phyloP scores from a whole-genome alignment of 2,113 vertebrate species.

The Hemibagrus wyckioides region DNA sequence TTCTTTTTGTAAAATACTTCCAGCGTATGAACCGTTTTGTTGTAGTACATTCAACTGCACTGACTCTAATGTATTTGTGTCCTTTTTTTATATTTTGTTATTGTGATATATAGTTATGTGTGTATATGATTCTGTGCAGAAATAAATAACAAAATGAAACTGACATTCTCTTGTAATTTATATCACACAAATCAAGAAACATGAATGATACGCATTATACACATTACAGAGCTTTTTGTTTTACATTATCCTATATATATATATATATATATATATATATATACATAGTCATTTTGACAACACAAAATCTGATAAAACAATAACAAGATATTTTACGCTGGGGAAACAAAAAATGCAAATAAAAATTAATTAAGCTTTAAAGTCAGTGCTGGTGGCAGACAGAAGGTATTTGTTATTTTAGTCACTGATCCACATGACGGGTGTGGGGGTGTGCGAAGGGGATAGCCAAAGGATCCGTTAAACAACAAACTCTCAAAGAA shows the following conservation, averaged over 20 bases:
- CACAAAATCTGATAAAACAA: not conserved
- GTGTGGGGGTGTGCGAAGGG: not conserved
- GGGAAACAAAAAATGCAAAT: constrained; percentile 14
- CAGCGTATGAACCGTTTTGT: constrained; percentile 22
- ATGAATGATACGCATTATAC: not conserved
- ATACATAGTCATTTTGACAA: not conserved
- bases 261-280: no score
- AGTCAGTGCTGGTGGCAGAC: not conserved
- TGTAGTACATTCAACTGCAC: constrained; percentile 27
- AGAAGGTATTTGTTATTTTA: constrained; percentile 42
- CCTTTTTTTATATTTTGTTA: constrained; percentile 38
- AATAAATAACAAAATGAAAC: constrained; percentile 36
- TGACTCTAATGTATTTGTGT: constrained; percentile 32
- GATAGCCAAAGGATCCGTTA: constrained; percentile 51
- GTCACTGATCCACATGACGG: constrained; percentile 35
- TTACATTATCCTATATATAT: no score
- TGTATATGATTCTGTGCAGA: constrained; percentile 24
- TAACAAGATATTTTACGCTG: not conserved
- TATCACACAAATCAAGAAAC: constrained; percentile 8
- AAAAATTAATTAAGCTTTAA: constrained; percentile 30
- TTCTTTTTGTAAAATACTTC: constrained; percentile 21
- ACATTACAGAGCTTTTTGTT: not conserved
- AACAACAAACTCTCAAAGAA: constrained; percentile 42
- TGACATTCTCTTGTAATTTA: not conserved
- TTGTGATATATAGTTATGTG: constrained; percentile 34